A percentile compares a stretch with the other conserved stretches of the same genome.
These are phyloP conservation scores for Mormoops blainvillei DNA, from an alignment of 2,113 vertebrate genomes.

Conservation along the genomic window DNA sequence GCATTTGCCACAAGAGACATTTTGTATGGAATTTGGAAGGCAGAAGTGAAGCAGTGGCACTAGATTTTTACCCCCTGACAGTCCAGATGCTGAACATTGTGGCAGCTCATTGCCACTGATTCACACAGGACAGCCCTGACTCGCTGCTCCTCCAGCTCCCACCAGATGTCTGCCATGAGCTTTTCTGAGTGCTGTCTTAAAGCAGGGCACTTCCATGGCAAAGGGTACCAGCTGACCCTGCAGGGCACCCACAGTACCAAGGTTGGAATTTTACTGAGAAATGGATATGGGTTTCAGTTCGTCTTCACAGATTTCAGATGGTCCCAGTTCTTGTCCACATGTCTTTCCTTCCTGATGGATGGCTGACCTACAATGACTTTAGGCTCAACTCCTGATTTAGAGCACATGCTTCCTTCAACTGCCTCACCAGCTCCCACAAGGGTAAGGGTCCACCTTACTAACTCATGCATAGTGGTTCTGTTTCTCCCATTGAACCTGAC, in stretches of 20 bases:
- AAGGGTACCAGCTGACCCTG: neutral
- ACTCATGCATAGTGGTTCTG: rapidly evolving
- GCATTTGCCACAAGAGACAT: too few relatives aligned
- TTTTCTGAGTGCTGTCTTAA: too few relatives aligned
- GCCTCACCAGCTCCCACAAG: neutral
- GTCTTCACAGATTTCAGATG: neutral
- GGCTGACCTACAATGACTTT: neutral
- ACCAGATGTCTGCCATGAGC: too few relatives aligned
- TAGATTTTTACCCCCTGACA: too few relatives aligned
- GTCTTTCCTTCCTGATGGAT: neutral
- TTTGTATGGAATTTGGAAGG: too few relatives aligned
- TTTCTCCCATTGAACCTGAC: neutral
- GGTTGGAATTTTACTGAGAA: neutral
- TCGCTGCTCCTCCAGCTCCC: too few relatives aligned
- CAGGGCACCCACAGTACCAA: neutral
- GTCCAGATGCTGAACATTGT: neutral
- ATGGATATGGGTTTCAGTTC: neutral
- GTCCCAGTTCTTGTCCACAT: neutral
- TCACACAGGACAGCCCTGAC: too few relatives aligned
- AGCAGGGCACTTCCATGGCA: too few relatives aligned
- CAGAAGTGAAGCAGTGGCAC: too few relatives aligned
- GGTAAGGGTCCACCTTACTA: too few relatives aligned
- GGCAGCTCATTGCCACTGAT: neutral
- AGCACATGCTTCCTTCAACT: neutral
- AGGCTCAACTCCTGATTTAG: neutral